Evolutionary conservation across 2,888 invertebrate genomes (phyloP), one percentile per base, ranked within the genome.

Genomic region (Cantharis rufa): DNA sequence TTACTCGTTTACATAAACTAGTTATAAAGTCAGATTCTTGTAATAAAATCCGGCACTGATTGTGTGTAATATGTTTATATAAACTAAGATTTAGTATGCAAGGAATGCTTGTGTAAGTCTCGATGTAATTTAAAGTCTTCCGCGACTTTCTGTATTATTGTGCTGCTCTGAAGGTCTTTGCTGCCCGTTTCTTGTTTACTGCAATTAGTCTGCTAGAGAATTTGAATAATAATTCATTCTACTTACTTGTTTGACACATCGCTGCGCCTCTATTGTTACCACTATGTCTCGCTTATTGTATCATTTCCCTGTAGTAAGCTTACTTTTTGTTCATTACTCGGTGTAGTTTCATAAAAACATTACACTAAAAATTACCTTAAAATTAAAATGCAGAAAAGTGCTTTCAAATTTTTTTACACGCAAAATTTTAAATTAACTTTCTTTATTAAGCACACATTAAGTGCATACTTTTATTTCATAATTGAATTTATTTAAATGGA

Each of bases 21-120:
- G 84, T 85, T 85, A 84, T 84, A 84, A 85, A 85, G 84, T 84
- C 84, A 83, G 84, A 82, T 80, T 82, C 80, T 81, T 82, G 85
- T 84, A 85, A 85, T 85, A 85, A 85, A 85, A 85, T 84, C 84
- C 84, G 77, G 76, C 83, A 81, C 83, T 84, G 85, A 86, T 86
- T 86, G 85, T 84, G 80, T 84, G 84, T 86, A 86, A 86, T 86
- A 86, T 86, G 86, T 86, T 86, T 86, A 85, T 85, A 86, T 86
- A 86, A 86, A 86, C 85, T 85, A 84, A 85, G 85, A 86, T 86
- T 86, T 86, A 85, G 86, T 86, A 86, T 86, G 84, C 86, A 79
- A 79, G 81, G 83, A 82, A 82, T 82, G 80, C 84, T 81, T 80
- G 84, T 84, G 84, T 85, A 86, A 86, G 83, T 86, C 85, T 82